Conservation (phyloP, 1,140 invertebrate species). For the Littorina saxatilis region DNA sequence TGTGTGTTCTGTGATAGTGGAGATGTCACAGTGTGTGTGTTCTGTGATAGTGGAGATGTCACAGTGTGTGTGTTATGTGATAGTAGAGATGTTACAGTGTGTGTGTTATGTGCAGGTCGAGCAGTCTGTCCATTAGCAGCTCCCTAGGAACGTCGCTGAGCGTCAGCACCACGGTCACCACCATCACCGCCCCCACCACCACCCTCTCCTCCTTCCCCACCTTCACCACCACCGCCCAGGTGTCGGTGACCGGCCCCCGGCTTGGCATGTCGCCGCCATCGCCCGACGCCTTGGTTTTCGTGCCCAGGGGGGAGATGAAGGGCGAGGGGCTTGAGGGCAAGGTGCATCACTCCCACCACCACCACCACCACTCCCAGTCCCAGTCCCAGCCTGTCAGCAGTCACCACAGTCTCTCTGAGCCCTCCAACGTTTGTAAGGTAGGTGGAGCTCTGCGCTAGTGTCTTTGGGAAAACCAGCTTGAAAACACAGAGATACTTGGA, state of each 20-base stretch:
- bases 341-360: constrained; percentile 6
- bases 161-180: not conserved
- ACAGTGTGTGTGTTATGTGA: too few relatives aligned
- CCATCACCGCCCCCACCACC: not conserved
- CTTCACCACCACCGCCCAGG: constrained; percentile 32
- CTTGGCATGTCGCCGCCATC: not conserved
- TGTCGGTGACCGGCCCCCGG: not conserved
- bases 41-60: too few relatives aligned
- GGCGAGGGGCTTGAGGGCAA: not conserved
- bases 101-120: not conserved
- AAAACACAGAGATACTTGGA: too few relatives aligned
- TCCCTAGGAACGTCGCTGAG: constrained; percentile 1
- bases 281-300: constrained; percentile 17
- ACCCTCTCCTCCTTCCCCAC: constrained; percentile 10
- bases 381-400: constrained; percentile 10
- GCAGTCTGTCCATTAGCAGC: constrained; percentile 3
- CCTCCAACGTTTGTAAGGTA: constrained; percentile 84
- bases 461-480: too few relatives aligned
- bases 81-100: too few relatives aligned
- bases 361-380: constrained; percentile 32
- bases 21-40: too few relatives aligned
- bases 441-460: constrained; percentile 27
- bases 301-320: not conserved
- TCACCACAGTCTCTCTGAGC: constrained; percentile 54
- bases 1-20: too few relatives aligned